phyloP scores from a whole-genome alignment of 2,888 invertebrate species.

The Oasisia sp. region DNA sequence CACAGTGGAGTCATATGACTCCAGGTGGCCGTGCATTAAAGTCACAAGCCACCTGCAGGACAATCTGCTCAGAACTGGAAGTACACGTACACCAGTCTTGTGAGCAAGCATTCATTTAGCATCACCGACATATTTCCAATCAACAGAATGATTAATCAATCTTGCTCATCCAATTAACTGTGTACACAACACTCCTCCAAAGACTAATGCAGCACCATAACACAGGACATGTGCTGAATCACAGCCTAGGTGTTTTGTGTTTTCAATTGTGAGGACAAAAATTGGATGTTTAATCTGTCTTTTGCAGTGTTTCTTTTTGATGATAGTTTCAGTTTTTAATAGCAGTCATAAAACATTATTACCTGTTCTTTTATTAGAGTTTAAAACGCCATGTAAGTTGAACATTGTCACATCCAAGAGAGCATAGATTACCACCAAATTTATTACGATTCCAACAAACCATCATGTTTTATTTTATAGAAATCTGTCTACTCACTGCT shows the following conservation, averaged over 20 bases:
- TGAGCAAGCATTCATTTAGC: neutral
- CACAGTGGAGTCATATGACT: neutral
- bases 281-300: neutral
- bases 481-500: too few relatives aligned
- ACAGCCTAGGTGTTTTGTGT: neutral
- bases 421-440: neutral
- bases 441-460: neutral
- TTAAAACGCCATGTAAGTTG: too few relatives aligned
- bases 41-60: neutral
- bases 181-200: neutral
- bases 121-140: neutral
- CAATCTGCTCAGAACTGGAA: neutral
- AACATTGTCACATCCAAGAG: neutral
- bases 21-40: neutral
- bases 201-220: neutral
- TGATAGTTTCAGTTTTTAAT: too few relatives aligned
- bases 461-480: too few relatives aligned
- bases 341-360: too few relatives aligned
- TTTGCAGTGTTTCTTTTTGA: neutral
- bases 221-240: neutral
- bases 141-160: constrained; percentile 8
- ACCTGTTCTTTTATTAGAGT: too few relatives aligned
- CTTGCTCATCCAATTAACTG: neutral
- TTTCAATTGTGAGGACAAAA: neutral
- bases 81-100: neutral